Base-by-base conservation (phyloP, 2,113 vertebrate genomes). In the Mola mola region DNA sequence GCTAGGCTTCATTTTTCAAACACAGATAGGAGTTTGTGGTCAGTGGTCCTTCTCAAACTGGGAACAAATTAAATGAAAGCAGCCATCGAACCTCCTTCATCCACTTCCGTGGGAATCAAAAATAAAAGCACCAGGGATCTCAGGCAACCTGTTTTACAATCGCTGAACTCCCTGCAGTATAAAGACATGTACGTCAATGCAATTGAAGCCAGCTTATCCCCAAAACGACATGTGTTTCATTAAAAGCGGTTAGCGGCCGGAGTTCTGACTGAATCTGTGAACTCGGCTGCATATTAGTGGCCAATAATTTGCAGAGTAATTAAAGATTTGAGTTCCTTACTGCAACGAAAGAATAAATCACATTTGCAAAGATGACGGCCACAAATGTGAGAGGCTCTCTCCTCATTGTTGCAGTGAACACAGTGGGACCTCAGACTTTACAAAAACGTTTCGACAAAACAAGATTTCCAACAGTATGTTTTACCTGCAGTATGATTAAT, bases 261-360 rank as follows among this genome's bases (percentile, higher is more conserved):
- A 20, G 66, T 87, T 88, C 13, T 1, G 81, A 60, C 63, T 44
- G 78, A 87, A 87, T 88, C 78, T 81, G 68, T 77, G 90, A 93
- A 90, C 81, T 79, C 64, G 2, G 41, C 65, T 58, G 20, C n/a
- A 38, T 56, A 42, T 67, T 57, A 83, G 64, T 81, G 79, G 75
- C 47, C 11, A 78, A 85, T 90, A 90, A 93, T 92, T 92, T 91
- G 81, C 85, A 81, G 76, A 86, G 76, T 91, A 94, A 94, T 94
- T 94, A 92, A 91, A 90, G 92, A 84, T 84, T 78, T 76, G 65
- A n/a, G 90, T 87, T 72, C 83, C 81, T 86, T 79, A 61, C 64
- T 34, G 59, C 37, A 33, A 67, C 40, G 79, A 85, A 53, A 79
- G 60, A 81, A 90, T 90, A 87, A 93, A 92, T 92, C 85, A 84